Conservation (phyloP, 1,140 invertebrate species). For the Stegodyphus dumicola region DNA sequence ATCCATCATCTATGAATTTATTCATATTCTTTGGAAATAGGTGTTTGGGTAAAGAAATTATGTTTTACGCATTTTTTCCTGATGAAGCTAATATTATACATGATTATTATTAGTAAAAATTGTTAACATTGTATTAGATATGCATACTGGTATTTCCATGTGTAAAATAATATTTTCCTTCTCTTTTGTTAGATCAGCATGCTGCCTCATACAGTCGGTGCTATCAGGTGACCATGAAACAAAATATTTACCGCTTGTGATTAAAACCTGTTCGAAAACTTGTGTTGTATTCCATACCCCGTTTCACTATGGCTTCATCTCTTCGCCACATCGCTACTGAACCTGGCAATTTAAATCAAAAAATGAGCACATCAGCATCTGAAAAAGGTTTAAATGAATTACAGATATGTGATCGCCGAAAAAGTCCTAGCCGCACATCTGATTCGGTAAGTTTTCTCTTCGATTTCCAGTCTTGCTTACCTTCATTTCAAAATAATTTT, state of each 20-base stretch:
- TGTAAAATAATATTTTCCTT: too few species aligned
- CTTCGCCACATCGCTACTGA: constrained; percentile 64
- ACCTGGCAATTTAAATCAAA: constrained; percentile 63
- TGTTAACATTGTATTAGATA: too few species aligned
- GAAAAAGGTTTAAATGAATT: constrained; percentile 55
- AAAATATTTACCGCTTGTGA: neutral
- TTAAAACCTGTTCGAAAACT: neutral
- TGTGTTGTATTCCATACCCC: neutral
- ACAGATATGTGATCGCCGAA: constrained; percentile 49
- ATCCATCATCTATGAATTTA: too few species aligned
- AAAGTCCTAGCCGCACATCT: constrained; percentile 61
- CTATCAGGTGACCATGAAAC: constrained; percentile 35
- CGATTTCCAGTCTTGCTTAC: too few species aligned
- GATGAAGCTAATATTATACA: too few species aligned
- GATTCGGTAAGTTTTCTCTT: constrained; percentile 63
- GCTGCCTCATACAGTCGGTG: neutral
- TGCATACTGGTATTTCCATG: too few species aligned
- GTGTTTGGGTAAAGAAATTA: too few species aligned
- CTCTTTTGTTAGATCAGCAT: constrained; percentile 6
- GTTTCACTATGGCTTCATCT: constrained; percentile 43
- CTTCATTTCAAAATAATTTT: too few species aligned
- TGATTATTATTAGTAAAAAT: too few species aligned
- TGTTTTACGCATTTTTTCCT: too few species aligned
- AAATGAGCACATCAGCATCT: constrained; percentile 54
- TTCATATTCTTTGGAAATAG: too few species aligned